A percentile compares a stretch with the other conserved stretches of the same genome.
Conservation (phyloP, 2,797 vertebrate genomes). For the Darevskia mixta region DNA sequence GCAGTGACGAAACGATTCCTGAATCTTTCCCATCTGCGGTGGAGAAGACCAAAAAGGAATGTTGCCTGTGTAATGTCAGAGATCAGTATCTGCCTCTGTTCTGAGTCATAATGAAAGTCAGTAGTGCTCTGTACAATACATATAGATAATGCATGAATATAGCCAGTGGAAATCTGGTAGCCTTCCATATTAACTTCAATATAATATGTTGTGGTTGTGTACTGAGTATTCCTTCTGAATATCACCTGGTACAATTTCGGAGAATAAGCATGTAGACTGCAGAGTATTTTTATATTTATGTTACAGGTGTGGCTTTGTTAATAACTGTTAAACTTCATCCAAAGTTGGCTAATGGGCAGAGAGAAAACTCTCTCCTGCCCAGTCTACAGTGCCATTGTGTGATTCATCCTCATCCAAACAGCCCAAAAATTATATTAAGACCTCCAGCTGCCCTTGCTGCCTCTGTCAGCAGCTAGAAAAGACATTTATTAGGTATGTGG, state of each 20-base stretch:
- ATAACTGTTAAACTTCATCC: background rate
- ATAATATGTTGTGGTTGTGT: background rate
- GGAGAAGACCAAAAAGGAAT: background rate
- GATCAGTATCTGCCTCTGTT: background rate
- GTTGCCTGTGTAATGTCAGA: background rate
- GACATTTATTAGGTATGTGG: background rate
- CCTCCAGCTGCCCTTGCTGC: background rate
- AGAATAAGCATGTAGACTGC: background rate
- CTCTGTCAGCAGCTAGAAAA: background rate
- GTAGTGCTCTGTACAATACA: background rate
- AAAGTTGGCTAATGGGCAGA: background rate
- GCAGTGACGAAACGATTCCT: background rate
- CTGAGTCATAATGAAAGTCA: background rate
- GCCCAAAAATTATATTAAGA: background rate
- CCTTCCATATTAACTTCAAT: background rate
- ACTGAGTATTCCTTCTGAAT: background rate
- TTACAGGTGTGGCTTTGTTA: background rate
- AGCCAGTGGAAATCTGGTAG: constrained; percentile 1
- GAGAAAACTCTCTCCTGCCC: background rate
- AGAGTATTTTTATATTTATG: background rate
- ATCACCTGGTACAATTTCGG: background rate
- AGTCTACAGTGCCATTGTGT: background rate
- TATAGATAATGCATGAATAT: background rate
- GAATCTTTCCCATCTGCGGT: background rate
- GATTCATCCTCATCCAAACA: background rate